phyloP scores from a whole-genome alignment of 2,888 invertebrate genomes.

The Cyrtodaria siliqua region DNA sequence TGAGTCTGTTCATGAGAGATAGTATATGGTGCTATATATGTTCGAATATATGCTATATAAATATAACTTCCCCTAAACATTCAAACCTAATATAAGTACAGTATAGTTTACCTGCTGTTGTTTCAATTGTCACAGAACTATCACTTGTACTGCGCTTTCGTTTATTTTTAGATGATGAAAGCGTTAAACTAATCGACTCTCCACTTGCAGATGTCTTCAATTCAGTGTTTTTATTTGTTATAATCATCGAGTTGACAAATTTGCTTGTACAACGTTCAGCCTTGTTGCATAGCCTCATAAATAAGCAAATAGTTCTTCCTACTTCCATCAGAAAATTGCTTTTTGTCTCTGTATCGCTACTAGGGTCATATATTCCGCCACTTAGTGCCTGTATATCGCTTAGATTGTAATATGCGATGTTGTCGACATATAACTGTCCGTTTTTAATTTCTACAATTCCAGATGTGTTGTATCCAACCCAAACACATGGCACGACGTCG shows the following conservation, averaged over 20 bases:
- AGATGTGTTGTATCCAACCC: slow-evolving; percentile 54
- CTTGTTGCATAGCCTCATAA: slow-evolving; percentile 61
- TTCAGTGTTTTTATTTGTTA: slow-evolving; percentile 25
- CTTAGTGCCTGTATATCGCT: not conserved
- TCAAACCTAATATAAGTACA: too few species aligned
- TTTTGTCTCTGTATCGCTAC: not conserved
- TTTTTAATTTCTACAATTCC: slow-evolving; percentile 43
- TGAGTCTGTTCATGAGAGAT: too few species aligned
- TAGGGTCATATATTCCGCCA: slow-evolving; percentile 17
- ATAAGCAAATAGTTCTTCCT: slow-evolving; percentile 58
- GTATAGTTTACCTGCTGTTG: too few species aligned
- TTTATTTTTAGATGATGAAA: too few species aligned
- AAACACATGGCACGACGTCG: slow-evolving; percentile 55
- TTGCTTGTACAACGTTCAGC: slow-evolving; percentile 55
- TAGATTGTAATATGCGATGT: slow-evolving; percentile 15
- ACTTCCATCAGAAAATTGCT: slow-evolving; percentile 60
- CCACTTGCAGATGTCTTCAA: slow-evolving; percentile 54
- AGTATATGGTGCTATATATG: too few species aligned
- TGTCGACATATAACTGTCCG: slow-evolving; percentile 41
- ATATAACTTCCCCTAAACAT: too few species aligned
- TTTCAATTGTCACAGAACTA: slow-evolving; percentile 33
- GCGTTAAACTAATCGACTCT: slow-evolving; percentile 15
- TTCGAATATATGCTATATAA: too few species aligned
- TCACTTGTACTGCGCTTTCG: slow-evolving; percentile 9
- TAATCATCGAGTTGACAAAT: slow-evolving; percentile 45